Percentiles rank a stretch among this genome's conserved stretches.
Conservation (phyloP, 2,797 vertebrate species). For the Platyrinchus mystaceus region DNA sequence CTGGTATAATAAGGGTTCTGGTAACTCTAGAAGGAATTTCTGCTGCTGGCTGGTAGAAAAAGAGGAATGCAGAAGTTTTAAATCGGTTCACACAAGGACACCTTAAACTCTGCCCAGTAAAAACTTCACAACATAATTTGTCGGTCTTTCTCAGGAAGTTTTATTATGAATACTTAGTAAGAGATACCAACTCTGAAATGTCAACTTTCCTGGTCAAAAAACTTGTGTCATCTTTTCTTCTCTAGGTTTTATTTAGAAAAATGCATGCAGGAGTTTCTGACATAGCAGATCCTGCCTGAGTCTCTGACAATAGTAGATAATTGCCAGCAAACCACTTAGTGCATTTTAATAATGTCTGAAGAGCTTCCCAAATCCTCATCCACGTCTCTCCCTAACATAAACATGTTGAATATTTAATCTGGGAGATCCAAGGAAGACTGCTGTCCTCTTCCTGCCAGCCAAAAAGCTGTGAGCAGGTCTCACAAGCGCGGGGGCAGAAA, state of each 20-base stretch:
- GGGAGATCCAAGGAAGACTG: background rate
- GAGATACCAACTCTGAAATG: background rate
- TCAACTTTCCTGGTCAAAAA: conserved; percentile 24
- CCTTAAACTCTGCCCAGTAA: conserved; percentile 1
- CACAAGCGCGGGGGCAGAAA: background rate
- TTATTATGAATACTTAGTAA: conserved; percentile 10
- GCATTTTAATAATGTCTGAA: conserved; percentile 25
- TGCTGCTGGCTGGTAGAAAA: background rate
- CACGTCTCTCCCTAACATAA: background rate
- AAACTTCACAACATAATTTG: background rate
- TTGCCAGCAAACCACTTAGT: conserved; percentile 39
- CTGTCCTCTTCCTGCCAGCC: background rate
- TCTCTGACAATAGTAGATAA: background rate
- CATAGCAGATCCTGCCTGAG: background rate
- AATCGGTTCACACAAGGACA: conserved; percentile 22
- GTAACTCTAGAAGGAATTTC: conserved; percentile 14
- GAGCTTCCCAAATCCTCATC: conserved; percentile 12
- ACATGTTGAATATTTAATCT: conserved; percentile 29
- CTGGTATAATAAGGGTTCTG: background rate
- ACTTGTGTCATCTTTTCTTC: background rate
- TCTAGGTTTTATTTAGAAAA: conserved; percentile 37
- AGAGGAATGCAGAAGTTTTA: conserved; percentile 22
- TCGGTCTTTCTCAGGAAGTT: background rate
- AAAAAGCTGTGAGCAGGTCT: background rate
- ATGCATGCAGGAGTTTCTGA: conserved; percentile 15